These are phyloP conservation scores for Leptinotarsa texana DNA, from an alignment of 1,140 invertebrate genomes.

Conservation along the genomic window DNA sequence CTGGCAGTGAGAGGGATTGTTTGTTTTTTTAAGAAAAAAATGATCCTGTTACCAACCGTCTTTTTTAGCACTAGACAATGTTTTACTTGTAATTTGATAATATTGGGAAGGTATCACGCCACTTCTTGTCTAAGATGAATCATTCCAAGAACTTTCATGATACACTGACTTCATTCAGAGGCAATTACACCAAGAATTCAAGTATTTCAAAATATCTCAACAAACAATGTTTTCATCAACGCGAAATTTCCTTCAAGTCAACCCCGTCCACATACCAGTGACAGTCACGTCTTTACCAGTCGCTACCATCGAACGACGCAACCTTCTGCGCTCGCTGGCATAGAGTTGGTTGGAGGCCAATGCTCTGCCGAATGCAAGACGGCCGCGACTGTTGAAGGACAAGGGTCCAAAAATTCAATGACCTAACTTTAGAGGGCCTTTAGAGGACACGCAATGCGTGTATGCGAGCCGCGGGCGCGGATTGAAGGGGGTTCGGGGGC, in stretches of 20 bases:
- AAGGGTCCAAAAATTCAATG: conserved; percentile 51
- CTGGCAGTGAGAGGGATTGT: no score
- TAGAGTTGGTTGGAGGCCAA: conserved; percentile 25
- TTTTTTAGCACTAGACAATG: no score
- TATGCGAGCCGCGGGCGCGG: conserved; percentile 26
- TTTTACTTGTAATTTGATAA: no score
- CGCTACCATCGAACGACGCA: not conserved
- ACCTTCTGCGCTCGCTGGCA: not conserved
- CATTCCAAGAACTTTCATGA: no score
- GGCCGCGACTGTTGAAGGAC: conserved; percentile 49
- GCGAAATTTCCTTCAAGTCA: not conserved
- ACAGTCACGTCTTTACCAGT: not conserved
- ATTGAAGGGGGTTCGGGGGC: conserved; percentile 13
- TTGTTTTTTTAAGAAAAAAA: no score
- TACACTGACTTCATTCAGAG: no score
- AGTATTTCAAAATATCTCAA: no score
- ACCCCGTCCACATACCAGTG: not conserved
- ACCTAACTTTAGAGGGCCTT: conserved; percentile 51
- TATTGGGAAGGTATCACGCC: no score
- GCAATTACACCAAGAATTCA: no score
- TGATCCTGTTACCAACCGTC: no score
- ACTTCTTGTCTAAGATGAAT: no score
- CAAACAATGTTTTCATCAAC: no score
- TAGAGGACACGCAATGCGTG: conserved; percentile 45
- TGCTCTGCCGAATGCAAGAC: conserved; percentile 27